These are phyloP conservation scores for Podarcis muralis DNA, from an alignment of 2,113 vertebrate genomes.

Conservation along the genomic window DNA sequence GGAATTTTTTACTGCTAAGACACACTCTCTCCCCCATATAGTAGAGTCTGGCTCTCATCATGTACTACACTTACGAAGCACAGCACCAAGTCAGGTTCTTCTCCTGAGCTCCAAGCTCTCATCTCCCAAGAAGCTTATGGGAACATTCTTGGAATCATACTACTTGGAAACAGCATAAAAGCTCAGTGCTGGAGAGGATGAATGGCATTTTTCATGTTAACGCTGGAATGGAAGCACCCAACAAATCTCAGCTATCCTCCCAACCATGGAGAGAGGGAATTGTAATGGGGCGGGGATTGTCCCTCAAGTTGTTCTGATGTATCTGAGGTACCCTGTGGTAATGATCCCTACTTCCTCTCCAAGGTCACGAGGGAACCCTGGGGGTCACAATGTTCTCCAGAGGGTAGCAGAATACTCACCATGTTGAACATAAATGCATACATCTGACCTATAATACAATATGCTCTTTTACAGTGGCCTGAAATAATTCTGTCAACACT, in stretches of 20 bases:
- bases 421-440: not conserved
- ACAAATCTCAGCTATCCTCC: not conserved
- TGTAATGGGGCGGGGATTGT: not conserved
- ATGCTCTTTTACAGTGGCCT: not conserved
- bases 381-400: not conserved
- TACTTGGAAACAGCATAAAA: not conserved
- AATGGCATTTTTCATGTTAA: not conserved
- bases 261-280: not conserved
- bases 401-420: not conserved
- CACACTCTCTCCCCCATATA: not conserved
- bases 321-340: not conserved
- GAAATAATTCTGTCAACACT: not conserved
- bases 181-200: not conserved
- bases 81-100: not conserved
- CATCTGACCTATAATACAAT: not conserved
- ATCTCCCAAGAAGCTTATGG: not conserved
- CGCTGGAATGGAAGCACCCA: not conserved
- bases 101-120: not conserved
- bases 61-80: not conserved
- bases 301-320: not conserved
- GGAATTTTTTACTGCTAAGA: not conserved
- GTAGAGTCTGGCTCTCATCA: not conserved
- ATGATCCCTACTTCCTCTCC: not conserved
- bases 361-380: not conserved
- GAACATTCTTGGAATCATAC: not conserved